These are phyloP conservation scores for Galaxea fascicularis DNA, from an alignment of 92 coral and sea anemone species.

Conservation along the genomic window DNA sequence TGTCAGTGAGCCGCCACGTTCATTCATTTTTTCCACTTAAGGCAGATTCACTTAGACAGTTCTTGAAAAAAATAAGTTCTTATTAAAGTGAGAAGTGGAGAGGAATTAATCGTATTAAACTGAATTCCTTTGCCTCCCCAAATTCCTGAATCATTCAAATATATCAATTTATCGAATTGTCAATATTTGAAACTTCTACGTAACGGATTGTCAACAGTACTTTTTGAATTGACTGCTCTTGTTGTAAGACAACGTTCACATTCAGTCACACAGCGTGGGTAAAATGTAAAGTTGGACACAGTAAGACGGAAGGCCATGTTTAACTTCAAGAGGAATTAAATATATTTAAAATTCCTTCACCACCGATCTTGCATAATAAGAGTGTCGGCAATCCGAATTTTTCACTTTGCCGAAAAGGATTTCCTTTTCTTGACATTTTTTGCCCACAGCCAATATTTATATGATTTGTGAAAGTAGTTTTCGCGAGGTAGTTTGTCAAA, in stretches of 20 bases:
- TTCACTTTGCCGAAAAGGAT: not conserved
- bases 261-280: not conserved
- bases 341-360: slow-evolving; percentile 1
- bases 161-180: not conserved
- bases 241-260: no score
- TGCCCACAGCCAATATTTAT: not conserved
- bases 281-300: not conserved
- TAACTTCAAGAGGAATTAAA: not conserved
- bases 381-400: not conserved
- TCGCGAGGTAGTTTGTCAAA: not conserved
- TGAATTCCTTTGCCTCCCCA: not conserved
- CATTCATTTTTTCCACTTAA: slow-evolving; percentile 17
- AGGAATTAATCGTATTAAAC: slow-evolving; percentile 1
- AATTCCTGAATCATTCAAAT: not conserved
- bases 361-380: not conserved
- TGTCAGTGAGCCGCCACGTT: not conserved
- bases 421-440: not conserved
- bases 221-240: not conserved
- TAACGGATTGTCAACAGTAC: not conserved
- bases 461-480: no score
- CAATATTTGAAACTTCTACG: no score
- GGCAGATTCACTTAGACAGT: not conserved
- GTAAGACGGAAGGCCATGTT: not conserved
- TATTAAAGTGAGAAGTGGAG: not conserved
- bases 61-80: not conserved